These are phyloP conservation scores for Drosophila stalkeri DNA, from an alignment of 2,888 invertebrate genomes.

Conservation along the genomic window DNA sequence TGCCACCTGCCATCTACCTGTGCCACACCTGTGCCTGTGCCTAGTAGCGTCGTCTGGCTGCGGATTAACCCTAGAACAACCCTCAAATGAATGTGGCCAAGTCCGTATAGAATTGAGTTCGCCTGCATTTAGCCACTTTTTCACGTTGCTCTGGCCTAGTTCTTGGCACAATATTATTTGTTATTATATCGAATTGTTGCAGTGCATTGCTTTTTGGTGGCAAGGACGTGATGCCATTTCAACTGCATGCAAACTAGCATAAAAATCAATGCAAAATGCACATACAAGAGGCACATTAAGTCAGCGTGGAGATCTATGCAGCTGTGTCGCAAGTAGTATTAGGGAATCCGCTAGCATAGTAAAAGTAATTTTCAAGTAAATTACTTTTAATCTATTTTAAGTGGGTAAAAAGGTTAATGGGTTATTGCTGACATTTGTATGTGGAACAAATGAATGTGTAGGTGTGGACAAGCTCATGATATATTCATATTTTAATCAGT, in stretches of 20 bases:
- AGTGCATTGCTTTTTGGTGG: slow-evolving; percentile 39
- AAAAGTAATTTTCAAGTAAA: not conserved
- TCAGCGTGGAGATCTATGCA: slow-evolving; percentile 13
- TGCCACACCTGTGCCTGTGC: slow-evolving; percentile 47
- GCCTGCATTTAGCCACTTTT: slow-evolving; percentile 41
- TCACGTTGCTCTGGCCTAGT: slow-evolving; percentile 65
- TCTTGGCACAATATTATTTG: slow-evolving; percentile 64
- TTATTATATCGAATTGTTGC: slow-evolving; percentile 56
- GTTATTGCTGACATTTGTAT: not conserved
- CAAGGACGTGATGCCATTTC: slow-evolving; percentile 64
- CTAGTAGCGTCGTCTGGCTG: slow-evolving; percentile 49
- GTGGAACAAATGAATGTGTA: not conserved
- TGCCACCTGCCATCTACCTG: slow-evolving; percentile 14
- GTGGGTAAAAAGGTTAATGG: not conserved
- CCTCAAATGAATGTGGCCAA: slow-evolving; percentile 37
- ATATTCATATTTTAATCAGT: not conserved
- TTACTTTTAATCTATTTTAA: not conserved
- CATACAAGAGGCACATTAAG: slow-evolving; percentile 20
- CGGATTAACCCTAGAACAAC: slow-evolving; percentile 59
- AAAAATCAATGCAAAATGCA: slow-evolving; percentile 48
- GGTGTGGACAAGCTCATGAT: not conserved
- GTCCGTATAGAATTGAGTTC: slow-evolving; percentile 29
- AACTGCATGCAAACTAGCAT: slow-evolving; percentile 31
- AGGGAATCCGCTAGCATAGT: not conserved
- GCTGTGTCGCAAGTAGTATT: not conserved